Evolutionary conservation across 23 tunicate species (phyloP), one percentile per base, ranked within the genome.

Genomic region (Trididemnum nubilum): DNA sequence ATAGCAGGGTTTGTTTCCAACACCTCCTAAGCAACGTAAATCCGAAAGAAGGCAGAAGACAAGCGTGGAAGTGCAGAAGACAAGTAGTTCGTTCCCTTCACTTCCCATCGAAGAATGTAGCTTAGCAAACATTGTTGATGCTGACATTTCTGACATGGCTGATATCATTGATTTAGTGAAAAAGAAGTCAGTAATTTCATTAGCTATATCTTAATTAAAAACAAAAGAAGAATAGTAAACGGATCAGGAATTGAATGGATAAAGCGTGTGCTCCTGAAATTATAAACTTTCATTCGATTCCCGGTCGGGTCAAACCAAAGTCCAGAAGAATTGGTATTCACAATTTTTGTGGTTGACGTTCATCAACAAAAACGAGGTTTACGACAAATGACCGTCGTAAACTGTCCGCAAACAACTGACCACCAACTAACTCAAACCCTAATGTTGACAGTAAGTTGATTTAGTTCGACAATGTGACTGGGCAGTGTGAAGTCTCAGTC

Each of bases 131-230:
- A 67, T 67, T 31, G 33, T 67, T 67, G 74, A 37, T 33, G 3
- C 74, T 3, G 38, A 33, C 5, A 12, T 67, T 30, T 2, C 7
- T 33, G 74, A 67, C n/a, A 32, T 33, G 9, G 37, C 18, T 30
- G 25, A 67, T 3, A 30, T 67, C 2, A 67, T 67, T 67, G 74
- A 67, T 5, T 30, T 67, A 30, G 38, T 67, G 18, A 67, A 67
- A 33, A 67, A 31, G 25, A 67, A 67, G 74, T 67, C 31, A 67
- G 37, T 30, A 30, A 33, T 67, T 31, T 3, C 33, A 30, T 67
- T 67, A 4, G 27, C 29, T 12, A 26, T 22, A 44, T 15, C 15
- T 15, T 15, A n/a, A n/a, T n/a, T n/a, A n/a, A n/a, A n/a, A n/a
- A n/a, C n/a, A n/a, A n/a, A n/a, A n/a, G n/a, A n/a, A n/a, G n/a